Conservation (phyloP, 2,113 vertebrate genomes). For the Antechinus flavipes region DNA sequence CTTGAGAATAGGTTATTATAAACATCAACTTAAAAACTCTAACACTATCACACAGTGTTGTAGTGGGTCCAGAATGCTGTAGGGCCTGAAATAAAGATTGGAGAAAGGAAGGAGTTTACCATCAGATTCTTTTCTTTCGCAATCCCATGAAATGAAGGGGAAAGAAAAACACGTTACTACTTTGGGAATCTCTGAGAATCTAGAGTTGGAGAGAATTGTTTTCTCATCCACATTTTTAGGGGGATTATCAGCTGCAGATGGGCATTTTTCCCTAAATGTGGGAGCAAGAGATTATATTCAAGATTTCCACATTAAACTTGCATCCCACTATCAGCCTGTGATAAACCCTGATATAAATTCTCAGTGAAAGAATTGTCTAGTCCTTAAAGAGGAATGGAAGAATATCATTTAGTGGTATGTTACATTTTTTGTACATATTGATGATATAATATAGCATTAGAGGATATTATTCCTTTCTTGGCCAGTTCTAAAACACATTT, state of each 20-base stretch:
- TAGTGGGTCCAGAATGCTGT: neutral
- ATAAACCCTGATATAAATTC: neutral
- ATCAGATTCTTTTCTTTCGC: neutral
- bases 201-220: neutral
- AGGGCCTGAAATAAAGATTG: neutral
- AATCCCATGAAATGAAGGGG: slow-evolving; percentile 1
- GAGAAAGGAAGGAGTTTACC: neutral
- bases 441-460: neutral
- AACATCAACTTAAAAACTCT: neutral
- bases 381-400: neutral
- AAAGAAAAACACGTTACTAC: neutral
- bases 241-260: neutral
- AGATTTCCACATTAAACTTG: neutral
- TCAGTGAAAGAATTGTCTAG: neutral
- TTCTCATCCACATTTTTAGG: neutral
- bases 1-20: neutral
- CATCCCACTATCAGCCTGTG: neutral
- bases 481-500: neutral
- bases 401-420: neutral
- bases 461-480: neutral
- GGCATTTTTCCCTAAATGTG: neutral
- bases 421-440: neutral
- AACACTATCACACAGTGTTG: neutral
- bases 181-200: neutral
- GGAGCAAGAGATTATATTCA: neutral